Percentiles rank a stretch among this genome's conserved stretches.
These are phyloP conservation scores for Amblyraja radiata DNA, from an alignment of 2,797 vertebrate genomes.

Conservation along the genomic window DNA sequence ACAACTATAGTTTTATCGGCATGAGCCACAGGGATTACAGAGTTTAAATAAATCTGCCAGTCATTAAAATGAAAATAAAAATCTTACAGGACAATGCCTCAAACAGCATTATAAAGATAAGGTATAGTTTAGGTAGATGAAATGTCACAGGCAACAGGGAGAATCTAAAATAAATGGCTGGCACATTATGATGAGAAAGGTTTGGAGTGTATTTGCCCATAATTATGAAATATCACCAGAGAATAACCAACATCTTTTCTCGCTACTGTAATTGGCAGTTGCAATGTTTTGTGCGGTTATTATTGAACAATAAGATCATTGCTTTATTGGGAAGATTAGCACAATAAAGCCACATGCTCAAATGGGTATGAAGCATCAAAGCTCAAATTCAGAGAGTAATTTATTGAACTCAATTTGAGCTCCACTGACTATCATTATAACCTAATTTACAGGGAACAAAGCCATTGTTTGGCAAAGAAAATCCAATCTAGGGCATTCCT, in stretches of 20 bases:
- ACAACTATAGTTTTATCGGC: not conserved
- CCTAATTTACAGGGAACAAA: not conserved
- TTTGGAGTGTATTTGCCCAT: not conserved
- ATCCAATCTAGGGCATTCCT: not conserved
- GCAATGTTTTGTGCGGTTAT: not conserved
- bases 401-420: not conserved
- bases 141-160: not conserved
- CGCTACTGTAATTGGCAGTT: not conserved
- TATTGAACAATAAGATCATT: not conserved
- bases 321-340: not conserved
- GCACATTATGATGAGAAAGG: not conserved
- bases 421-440: not conserved
- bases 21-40: not conserved
- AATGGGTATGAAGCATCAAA: not conserved
- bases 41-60: not conserved
- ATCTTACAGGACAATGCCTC: not conserved
- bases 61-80: not conserved
- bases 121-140: not conserved
- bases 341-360: not conserved
- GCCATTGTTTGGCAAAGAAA: not conserved
- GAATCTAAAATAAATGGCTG: not conserved
- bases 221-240: conserved; percentile 17
- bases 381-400: not conserved
- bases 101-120: not conserved
- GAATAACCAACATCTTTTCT: not conserved